A percentile compares a stretch with the other conserved stretches of the same genome.
phyloP scores from a whole-genome alignment of 2,113 vertebrate genomes.

The Spheniscus mendiculus region DNA sequence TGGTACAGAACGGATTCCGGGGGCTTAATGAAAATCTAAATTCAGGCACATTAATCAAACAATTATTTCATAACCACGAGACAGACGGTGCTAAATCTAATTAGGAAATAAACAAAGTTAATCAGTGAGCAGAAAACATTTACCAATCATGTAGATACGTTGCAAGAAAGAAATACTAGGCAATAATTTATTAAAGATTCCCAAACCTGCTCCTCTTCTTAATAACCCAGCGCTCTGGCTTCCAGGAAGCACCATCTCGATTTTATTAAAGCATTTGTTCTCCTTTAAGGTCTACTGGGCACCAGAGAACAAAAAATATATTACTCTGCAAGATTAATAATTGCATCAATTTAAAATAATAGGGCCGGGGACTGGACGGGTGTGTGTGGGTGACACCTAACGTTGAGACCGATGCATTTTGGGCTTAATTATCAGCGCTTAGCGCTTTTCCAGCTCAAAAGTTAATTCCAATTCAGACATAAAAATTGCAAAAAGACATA shows the following conservation, averaged over 20 bases:
- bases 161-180: slow-evolving; percentile 43
- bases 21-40: slow-evolving; percentile 75
- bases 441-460: neutral
- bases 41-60: slow-evolving; percentile 74
- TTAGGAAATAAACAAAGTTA: slow-evolving; percentile 80
- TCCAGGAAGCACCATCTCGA: neutral
- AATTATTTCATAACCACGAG: slow-evolving; percentile 70
- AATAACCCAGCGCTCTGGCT: neutral
- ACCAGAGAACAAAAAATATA: slow-evolving; percentile 19
- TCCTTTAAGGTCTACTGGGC: slow-evolving; percentile 49
- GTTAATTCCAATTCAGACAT: neutral
- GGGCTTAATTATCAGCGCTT: slow-evolving; percentile 18
- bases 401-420: neutral
- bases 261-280: slow-evolving; percentile 64
- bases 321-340: slow-evolving; percentile 46
- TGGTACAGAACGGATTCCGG: slow-evolving; percentile 48
- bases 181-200: slow-evolving; percentile 49
- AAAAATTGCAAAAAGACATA: neutral
- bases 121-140: slow-evolving; percentile 69
- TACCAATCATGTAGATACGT: slow-evolving; percentile 51
- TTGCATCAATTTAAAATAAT: slow-evolving; percentile 50
- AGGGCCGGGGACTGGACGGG: neutral
- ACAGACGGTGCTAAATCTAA: slow-evolving; percentile 66
- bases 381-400: neutral
- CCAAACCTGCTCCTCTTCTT: slow-evolving; percentile 2